Evolutionary conservation across 2,888 invertebrate species (phyloP), one percentile per base, ranked within the genome.

Genomic region (Agonopterix heracliana): DNA sequence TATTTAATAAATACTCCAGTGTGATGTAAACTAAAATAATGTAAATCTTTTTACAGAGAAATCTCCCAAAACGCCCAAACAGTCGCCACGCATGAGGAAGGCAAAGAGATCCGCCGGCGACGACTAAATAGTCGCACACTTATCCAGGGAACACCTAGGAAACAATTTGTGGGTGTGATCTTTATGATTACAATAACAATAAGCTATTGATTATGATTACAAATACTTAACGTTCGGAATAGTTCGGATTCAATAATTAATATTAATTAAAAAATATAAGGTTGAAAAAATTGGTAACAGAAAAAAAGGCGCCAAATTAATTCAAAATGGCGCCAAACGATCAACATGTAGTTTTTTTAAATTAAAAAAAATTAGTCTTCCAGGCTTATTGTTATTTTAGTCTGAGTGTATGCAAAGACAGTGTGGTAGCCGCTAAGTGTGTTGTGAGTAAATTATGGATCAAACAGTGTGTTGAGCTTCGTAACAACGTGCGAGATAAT

Each of bases 11-110:
- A n/a, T n/a, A n/a, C n/a, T n/a, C n/a, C 26, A 26, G 7, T 7
- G 26, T 26, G 5, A 7, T 26, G 0, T 26, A 1, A 26, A 26
- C 26, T 26, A 26, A 26, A 26, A 26, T 26, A 26, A 26, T 26
- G 26, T 26, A 9, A 43, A 52, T 61, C 66, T 65, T 64, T 55
- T 90, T 90, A 13, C 89, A 94, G 94, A 94, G 80, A 94, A 94
- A 90, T 92, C 93, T n/a, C 90, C 92, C 35, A 91, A 90, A 71
- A 85, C 90, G 26, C 90, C 91, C 13, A 87, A 87, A 69, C 93
- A 93, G 71, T 95, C 94, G 57, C 95, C 95, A 47, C 93, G 93
- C 68, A 90, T 93, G 79, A 91, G 95, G 71, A 95, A 94, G 86
- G 91, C 91, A 42, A 95, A 94, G 81, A 91, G 93, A 76, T 89